Evolutionary conservation across 2,113 vertebrate species (phyloP).

Genomic region (Perca flavescens): DNA sequence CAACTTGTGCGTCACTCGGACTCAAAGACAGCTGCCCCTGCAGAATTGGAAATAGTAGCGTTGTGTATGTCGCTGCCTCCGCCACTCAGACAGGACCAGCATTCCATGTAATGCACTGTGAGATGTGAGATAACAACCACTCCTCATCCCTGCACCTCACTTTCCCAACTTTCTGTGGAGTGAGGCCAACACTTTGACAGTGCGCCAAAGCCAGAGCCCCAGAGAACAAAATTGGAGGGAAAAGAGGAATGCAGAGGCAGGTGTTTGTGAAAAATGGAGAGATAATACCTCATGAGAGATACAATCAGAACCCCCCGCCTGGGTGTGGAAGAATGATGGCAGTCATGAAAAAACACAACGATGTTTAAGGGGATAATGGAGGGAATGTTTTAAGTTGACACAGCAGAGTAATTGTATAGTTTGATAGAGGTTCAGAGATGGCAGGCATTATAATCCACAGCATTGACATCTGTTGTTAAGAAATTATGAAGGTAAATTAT

Average conservation of each 20-base stretch:
- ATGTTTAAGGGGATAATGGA: conserved; percentile 31
- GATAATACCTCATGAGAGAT: conserved; percentile 65
- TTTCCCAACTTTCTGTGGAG: conserved; percentile 64
- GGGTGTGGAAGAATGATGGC: conserved; percentile 54
- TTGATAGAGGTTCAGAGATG: conserved; percentile 10
- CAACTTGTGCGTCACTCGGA: conserved; percentile 58
- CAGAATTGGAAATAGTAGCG: conserved; percentile 43
- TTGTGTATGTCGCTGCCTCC: conserved; percentile 26
- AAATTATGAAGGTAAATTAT: background rate
- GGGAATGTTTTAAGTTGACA: conserved; percentile 37
- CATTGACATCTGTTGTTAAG: conserved; percentile 5
- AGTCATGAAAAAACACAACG: conserved; percentile 41
- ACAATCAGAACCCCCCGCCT: conserved; percentile 48
- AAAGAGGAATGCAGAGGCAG: conserved; percentile 67
- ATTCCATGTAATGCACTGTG: conserved; percentile 51
- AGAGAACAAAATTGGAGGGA: conserved; percentile 58
- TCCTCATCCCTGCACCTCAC: conserved; percentile 53
- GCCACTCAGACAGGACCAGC: conserved; percentile 38
- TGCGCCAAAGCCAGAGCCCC: conserved; percentile 62
- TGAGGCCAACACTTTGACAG: conserved; percentile 51
- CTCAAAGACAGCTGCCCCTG: conserved; percentile 72
- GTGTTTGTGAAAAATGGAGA: conserved; percentile 72
- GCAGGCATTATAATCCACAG: background rate
- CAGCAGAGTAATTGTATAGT: conserved; percentile 36
- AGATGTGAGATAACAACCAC: conserved; percentile 61